Evolutionary conservation across 2,888 invertebrate species (phyloP).

Genomic region (Poecilus cupreus): DNA sequence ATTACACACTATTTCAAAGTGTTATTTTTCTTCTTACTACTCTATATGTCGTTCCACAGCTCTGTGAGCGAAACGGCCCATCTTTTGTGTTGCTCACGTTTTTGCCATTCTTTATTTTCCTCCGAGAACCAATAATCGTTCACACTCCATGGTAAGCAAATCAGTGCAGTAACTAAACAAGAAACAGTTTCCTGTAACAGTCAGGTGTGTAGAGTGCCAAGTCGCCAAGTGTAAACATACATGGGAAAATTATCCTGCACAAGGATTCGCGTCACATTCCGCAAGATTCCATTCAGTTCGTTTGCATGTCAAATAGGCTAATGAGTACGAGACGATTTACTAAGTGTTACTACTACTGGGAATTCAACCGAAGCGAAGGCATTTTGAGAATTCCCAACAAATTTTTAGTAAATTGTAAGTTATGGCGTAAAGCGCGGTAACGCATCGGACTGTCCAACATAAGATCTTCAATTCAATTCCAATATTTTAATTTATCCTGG

Average conservation of each 20-base stretch:
- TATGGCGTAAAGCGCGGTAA: no score
- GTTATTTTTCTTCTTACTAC: no score
- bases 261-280: constrained; percentile 17
- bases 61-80: neutral
- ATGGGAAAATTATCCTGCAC: constrained; percentile 32
- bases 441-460: no score
- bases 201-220: neutral
- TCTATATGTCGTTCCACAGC: no score
- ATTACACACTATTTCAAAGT: no score
- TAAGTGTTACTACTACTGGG: constrained; percentile 26
- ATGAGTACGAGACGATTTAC: constrained; percentile 14
- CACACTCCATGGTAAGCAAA: constrained; percentile 23
- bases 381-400: neutral
- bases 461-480: no score
- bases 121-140: constrained; percentile 31
- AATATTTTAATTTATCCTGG: no score
- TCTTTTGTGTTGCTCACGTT: constrained; percentile 16
- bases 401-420: neutral
- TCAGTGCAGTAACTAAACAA: constrained; percentile 30
- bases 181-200: neutral
- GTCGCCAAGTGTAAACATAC: neutral
- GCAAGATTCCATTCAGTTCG: constrained; percentile 19
- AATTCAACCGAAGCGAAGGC: neutral
- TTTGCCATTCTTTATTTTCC: neutral
- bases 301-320: constrained; percentile 41